phyloP scores from a whole-genome alignment of 1,140 invertebrate genomes.

The Dreissena polymorpha region DNA sequence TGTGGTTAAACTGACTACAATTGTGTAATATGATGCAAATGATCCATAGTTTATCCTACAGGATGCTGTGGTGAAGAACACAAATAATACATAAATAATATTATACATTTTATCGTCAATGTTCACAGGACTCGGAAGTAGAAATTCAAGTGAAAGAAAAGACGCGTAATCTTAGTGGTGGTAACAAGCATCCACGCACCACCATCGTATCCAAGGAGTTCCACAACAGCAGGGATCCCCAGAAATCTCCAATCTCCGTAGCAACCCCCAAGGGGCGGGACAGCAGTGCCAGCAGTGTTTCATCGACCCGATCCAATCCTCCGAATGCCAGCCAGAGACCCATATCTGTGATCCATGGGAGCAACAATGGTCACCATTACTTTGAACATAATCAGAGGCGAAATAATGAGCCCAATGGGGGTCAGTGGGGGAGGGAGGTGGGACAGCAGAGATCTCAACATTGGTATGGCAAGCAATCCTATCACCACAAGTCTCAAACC shows the following conservation, averaged over 20 bases:
- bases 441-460: neutral
- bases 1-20: no score
- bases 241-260: slow-evolving; percentile 49
- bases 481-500: neutral
- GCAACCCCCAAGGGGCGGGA: slow-evolving; percentile 59
- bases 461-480: neutral
- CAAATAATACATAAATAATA: no score
- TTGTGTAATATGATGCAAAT: no score
- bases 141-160: slow-evolving; percentile 37
- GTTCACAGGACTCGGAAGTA: slow-evolving; percentile 53
- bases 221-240: slow-evolving; percentile 54
- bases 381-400: slow-evolving; percentile 43
- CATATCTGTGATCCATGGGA: slow-evolving; percentile 15
- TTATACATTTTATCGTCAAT: no score
- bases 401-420: neutral
- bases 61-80: no score
- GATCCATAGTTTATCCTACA: no score
- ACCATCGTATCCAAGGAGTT: slow-evolving; percentile 36
- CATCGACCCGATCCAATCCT: slow-evolving; percentile 63
- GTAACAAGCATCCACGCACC: slow-evolving; percentile 18
- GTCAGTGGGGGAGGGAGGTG: neutral
- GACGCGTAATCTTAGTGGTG: slow-evolving; percentile 14
- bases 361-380: slow-evolving; percentile 32
- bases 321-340: slow-evolving; percentile 10
- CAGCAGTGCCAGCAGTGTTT: slow-evolving; percentile 70